Percentiles rank a stretch among this genome's conserved stretches.
Evolutionary conservation across 2,888 invertebrate genomes (phyloP).

Genomic region (Tortricodes alternella): DNA sequence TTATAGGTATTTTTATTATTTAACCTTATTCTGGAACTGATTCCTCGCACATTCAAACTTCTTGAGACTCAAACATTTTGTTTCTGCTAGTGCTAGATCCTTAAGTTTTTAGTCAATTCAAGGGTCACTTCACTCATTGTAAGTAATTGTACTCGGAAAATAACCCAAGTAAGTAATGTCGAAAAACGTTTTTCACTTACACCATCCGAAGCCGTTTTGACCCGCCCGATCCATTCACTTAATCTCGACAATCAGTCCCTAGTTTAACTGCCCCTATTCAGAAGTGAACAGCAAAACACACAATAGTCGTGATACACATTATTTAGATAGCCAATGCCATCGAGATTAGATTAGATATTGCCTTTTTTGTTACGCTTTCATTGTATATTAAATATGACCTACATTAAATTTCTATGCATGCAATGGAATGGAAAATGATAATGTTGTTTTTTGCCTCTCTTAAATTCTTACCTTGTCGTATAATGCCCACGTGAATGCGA

Average conservation of each 20-base stretch:
- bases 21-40: too few relatives aligned
- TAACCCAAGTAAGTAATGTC: neutral
- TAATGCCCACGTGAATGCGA: neutral
- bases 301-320: conserved; percentile 53
- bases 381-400: conserved; percentile 15
- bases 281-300: conserved; percentile 57
- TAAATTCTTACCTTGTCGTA: neutral
- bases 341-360: conserved; percentile 50
- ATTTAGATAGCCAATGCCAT: conserved; percentile 43
- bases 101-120: neutral
- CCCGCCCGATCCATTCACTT: conserved; percentile 47
- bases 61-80: too few relatives aligned
- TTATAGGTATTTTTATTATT: too few relatives aligned
- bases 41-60: too few relatives aligned
- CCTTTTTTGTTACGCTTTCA: conserved; percentile 41
- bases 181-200: conserved; percentile 14
- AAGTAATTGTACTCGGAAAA: neutral
- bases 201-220: conserved; percentile 9
- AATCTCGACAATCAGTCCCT: conserved; percentile 48
- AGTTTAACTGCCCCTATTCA: conserved; percentile 49
- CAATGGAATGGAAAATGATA: neutral
- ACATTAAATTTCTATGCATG: conserved; percentile 3
- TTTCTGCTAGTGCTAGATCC: too few relatives aligned
- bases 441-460: neutral
- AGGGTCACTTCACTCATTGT: neutral